Conservation (phyloP, 2,888 invertebrate genomes). For the Ormia ochracea region DNA sequence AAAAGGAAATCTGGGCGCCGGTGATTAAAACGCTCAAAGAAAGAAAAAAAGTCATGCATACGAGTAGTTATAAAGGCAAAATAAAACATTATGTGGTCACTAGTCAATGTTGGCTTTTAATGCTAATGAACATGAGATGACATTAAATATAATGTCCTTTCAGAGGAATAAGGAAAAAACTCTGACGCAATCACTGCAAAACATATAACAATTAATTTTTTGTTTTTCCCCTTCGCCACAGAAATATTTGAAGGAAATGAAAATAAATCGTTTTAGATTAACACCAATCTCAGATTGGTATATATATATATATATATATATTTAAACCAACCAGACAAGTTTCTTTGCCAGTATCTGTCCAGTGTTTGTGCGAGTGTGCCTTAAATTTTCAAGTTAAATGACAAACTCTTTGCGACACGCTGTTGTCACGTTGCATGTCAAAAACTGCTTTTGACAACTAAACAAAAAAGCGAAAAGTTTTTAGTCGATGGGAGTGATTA, state of each 20-base stretch:
- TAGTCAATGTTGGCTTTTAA: constrained; percentile 50
- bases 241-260: constrained; percentile 46
- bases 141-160: constrained; percentile 47
- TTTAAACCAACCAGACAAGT: neutral
- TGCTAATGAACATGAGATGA: constrained; percentile 57
- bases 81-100: constrained; percentile 54
- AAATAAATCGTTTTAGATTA: constrained; percentile 35
- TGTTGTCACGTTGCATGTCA: constrained; percentile 57
- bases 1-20: constrained; percentile 61
- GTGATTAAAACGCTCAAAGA: constrained; percentile 53
- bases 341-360: neutral
- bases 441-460: constrained; percentile 40
- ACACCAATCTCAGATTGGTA: constrained; percentile 30
- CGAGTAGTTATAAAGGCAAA: neutral
- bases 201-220: constrained; percentile 33
- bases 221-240: neutral
- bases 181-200: neutral
- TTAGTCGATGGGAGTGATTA: constrained; percentile 49
- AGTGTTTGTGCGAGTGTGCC: neutral
- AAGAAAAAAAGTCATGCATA: neutral
- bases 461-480: constrained; percentile 50
- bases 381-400: constrained; percentile 44
- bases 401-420: constrained; percentile 57
- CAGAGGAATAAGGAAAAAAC: neutral
- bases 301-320: neutral